phyloP scores from a whole-genome alignment of 2,888 invertebrate genomes.

The Agonopterix arenella region DNA sequence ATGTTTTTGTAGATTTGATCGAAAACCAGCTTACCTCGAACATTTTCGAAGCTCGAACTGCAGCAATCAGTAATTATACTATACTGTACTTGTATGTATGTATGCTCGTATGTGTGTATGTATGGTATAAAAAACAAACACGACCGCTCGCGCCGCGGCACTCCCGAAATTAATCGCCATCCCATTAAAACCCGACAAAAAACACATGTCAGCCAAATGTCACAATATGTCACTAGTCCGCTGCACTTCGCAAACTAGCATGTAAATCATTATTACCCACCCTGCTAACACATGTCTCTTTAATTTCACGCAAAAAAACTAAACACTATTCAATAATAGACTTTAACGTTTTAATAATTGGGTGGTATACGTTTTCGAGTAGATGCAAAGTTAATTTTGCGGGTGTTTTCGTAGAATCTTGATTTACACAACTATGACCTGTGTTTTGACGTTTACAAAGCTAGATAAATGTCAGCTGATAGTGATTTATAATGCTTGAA shows the following conservation, averaged over 20 bases:
- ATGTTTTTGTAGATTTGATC: no score
- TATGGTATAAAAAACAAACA: no score
- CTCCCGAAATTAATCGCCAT: not conserved
- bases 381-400: not conserved
- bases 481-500: constrained; percentile 1
- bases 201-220: constrained; percentile 3
- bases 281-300: not conserved
- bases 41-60: no score
- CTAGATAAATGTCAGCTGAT: not conserved
- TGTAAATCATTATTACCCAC: constrained; percentile 6
- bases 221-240: constrained; percentile 3
- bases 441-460: constrained; percentile 5
- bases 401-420: constrained; percentile 2
- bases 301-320: not conserved
- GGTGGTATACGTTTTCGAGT: not conserved
- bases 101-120: no score
- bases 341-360: no score
- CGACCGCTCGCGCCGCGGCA: not conserved
- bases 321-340: no score
- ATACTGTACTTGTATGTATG: no score
- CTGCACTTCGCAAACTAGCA: constrained; percentile 4
- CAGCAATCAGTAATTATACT: no score
- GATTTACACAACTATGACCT: constrained; percentile 4
- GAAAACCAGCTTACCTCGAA: no score
- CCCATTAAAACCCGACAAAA: not conserved